A percentile compares a stretch with the other conserved stretches of the same genome.
These are phyloP conservation scores for Eumerus sabulonum DNA, from an alignment of 2,888 invertebrate species.

Conservation along the genomic window DNA sequence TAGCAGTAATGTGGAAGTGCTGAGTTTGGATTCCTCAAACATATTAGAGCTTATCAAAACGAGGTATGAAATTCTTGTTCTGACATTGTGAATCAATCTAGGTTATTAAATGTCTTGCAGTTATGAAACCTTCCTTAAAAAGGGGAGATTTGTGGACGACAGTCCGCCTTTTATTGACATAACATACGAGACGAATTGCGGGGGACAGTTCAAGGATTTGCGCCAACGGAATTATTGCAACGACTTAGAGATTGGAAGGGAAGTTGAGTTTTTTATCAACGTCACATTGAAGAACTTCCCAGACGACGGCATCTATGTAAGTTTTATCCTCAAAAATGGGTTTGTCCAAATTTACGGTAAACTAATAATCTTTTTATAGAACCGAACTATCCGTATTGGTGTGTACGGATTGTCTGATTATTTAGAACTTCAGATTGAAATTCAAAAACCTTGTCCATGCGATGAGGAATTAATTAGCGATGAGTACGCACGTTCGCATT, in stretches of 20 bases:
- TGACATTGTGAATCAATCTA: not conserved
- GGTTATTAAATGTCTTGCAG: slow-evolving; percentile 63
- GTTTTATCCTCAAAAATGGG: slow-evolving; percentile 40
- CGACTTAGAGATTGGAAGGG: slow-evolving; percentile 82
- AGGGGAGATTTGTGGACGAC: slow-evolving; percentile 83
- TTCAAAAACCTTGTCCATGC: slow-evolving; percentile 87
- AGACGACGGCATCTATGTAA: slow-evolving; percentile 79
- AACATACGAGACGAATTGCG: slow-evolving; percentile 87
- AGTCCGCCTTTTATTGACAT: slow-evolving; percentile 83
- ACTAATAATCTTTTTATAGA: slow-evolving; percentile 71
- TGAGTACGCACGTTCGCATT: slow-evolving; percentile 73
- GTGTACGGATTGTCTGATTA: slow-evolving; percentile 88
- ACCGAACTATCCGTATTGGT: slow-evolving; percentile 82
- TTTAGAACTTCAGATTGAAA: slow-evolving; percentile 85
- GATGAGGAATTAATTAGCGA: slow-evolving; percentile 73
- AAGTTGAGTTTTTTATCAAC: slow-evolving; percentile 83
- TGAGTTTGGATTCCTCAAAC: slow-evolving; percentile 91
- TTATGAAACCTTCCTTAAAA: slow-evolving; percentile 86
- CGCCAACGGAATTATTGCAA: slow-evolving; percentile 82
- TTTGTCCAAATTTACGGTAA: slow-evolving; percentile 16
- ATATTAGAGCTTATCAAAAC: slow-evolving; percentile 90
- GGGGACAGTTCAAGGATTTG: slow-evolving; percentile 79
- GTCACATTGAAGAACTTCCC: slow-evolving; percentile 82
- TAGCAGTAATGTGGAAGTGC: slow-evolving; percentile 87
- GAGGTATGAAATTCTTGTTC: slow-evolving; percentile 78